Evolutionary conservation across 2,888 invertebrate genomes (phyloP).

Genomic region (Drosophila barbarae): DNA sequence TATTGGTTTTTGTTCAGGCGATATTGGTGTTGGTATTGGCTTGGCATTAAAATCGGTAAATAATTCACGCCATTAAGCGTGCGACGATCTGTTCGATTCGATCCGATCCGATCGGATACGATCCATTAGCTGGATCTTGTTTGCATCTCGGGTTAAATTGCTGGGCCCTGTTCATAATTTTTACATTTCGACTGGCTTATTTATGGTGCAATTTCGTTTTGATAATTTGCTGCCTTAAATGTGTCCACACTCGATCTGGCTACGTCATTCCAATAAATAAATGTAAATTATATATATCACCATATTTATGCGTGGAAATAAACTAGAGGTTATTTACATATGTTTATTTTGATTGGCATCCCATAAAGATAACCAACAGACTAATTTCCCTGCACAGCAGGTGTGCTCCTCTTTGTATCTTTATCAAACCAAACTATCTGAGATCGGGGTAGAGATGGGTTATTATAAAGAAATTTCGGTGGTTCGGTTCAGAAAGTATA

Average conservation of each 20-base stretch:
- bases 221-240: conserved; percentile 57
- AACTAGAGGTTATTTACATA: conserved; percentile 43
- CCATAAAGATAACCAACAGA: conserved; percentile 38
- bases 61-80: conserved; percentile 70
- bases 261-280: conserved; percentile 53
- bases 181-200: conserved; percentile 47
- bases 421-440: conserved; percentile 17
- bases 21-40: conserved; percentile 44
- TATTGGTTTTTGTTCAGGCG: conserved; percentile 40
- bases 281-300: conserved; percentile 46
- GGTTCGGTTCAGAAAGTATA: background rate
- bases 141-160: conserved; percentile 43
- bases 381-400: conserved; percentile 40
- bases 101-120: background rate
- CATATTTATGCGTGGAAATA: conserved; percentile 43
- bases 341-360: conserved; percentile 33
- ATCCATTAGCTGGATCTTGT: conserved; percentile 50
- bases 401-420: conserved; percentile 5
- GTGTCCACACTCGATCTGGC: conserved; percentile 47
- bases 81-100: conserved; percentile 55
- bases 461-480: conserved; percentile 17
- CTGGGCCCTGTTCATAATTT: conserved; percentile 45
- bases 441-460: background rate
- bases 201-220: conserved; percentile 57
- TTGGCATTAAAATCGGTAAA: conserved; percentile 64